Evolutionary conservation across 2,888 invertebrate species (phyloP), one percentile per base, ranked within the genome.

Genomic region (Drosophila suboccidentalis): DNA sequence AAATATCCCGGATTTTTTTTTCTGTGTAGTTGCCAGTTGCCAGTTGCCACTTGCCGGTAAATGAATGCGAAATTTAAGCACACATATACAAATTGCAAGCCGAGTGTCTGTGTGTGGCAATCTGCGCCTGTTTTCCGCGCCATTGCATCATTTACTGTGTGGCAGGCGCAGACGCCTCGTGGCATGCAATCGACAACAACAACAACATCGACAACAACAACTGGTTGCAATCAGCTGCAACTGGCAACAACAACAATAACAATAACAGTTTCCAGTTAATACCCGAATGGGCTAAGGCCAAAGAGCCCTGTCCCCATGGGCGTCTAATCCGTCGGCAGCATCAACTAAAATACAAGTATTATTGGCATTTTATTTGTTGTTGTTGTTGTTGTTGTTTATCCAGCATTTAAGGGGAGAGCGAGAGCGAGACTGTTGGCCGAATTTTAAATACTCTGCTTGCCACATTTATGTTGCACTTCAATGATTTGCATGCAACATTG

Each of bases 41-140:
- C 51, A 6, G 9, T 47, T 60, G 62, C 22, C 43, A 6, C 32
- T 36, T 59, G 47, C 49, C 50, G 60, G 60, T 34, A 64, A 67
- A 64, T 76, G 53, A 54, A 78, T 74, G 78, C 62, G 60, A 77
- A 77, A 70, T 69, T 39, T n/a, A 47, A 15, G 36, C 41, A 43
- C 10, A 17, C 49, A 34, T 10, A 41, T 15, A 51, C 17, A 65
- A 26, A 53, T 53, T 53, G 3, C 32, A 50, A 46, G 65, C 49
- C 46, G 71, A 71, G 39, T 75, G 39, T 55, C 36, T 55, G 54
- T 43, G 75, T 77, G 65, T 75, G 62, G 77, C 67, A 77, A 77
- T 74, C 77, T n/a, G 44, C 74, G 76, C 76, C 76, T 74, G 78
- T 77, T 77, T 77, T 74, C 76, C 58, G 71, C 75, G 78, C 78